Evolutionary conservation across 2,888 invertebrate genomes (phyloP).

Genomic region (Platypus cylindrus): DNA sequence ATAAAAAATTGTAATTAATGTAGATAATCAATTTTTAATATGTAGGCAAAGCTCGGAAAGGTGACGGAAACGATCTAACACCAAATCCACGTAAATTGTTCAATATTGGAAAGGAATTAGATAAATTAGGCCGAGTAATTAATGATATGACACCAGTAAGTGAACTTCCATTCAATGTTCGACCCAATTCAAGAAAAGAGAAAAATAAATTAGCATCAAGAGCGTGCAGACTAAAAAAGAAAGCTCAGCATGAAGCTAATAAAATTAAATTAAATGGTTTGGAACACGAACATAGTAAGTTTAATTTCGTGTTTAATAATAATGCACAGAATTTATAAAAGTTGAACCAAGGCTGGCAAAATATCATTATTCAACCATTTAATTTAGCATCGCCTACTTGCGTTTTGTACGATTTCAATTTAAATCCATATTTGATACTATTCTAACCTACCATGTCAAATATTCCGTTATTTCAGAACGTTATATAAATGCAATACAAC

Average conservation of each 20-base stretch:
- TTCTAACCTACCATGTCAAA: slow-evolving; percentile 5
- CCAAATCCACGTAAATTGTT: slow-evolving; percentile 88
- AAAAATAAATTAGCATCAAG: slow-evolving; percentile 96
- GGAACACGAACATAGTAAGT: slow-evolving; percentile 88
- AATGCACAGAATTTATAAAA: too few species aligned
- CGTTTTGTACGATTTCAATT: slow-evolving; percentile 3
- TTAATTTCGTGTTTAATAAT: too few species aligned
- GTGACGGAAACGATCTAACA: slow-evolving; percentile 94
- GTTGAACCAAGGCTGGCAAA: too few species aligned
- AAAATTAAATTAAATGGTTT: slow-evolving; percentile 90
- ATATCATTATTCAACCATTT: too few species aligned
- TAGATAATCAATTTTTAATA: not conserved
- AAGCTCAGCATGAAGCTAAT: slow-evolving; percentile 97
- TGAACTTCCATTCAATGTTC: slow-evolving; percentile 77
- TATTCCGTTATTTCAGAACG: slow-evolving; percentile 51
- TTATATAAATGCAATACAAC: slow-evolving; percentile 61
- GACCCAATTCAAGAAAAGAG: slow-evolving; percentile 90
- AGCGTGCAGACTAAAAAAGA: slow-evolving; percentile 94
- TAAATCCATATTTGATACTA: slow-evolving; percentile 6
- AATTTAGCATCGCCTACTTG: too few species aligned
- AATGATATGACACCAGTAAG: slow-evolving; percentile 94
- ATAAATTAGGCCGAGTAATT: slow-evolving; percentile 80
- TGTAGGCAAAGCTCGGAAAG: slow-evolving; percentile 61
- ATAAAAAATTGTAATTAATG: not conserved
- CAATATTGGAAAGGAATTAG: slow-evolving; percentile 82